Evolutionary conservation across 2,113 vertebrate species (phyloP), one percentile per base, ranked within the genome.

Genomic region (Phalacrocorax aristotelis): DNA sequence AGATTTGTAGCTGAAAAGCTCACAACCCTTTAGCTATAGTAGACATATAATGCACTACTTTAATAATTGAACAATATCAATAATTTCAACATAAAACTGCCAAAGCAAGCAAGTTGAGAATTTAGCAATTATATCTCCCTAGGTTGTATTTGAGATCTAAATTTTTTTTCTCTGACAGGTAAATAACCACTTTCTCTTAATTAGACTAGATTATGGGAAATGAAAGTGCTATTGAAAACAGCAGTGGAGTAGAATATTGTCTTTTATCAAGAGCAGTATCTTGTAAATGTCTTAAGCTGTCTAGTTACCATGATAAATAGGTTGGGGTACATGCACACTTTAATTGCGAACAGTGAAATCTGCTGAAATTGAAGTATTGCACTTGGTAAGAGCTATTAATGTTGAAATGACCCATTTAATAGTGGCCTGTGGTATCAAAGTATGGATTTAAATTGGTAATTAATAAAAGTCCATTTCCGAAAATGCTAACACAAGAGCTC

Each of bases 381-480:
- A 81, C 87, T 97, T 97, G 88, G 90, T 97, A 97, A 97, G 96
- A 98, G 66, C 94, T 97, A 98, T 98, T 98, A 98, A 97, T 97
- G 90, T 96, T 96, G 96, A 98, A 98, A 98, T 98, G 98, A 98
- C 96, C 98, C 98, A 97, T 97, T 98, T 98, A 98, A 98, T 97
- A 97, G 87, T 98, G 97, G 98, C 98, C 98, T 84, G 62, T 90
- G 57, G 42, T 98, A 98, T 97, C 96, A 97, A 98, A 98, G 91
- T 98, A 98, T 97, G 95, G 97, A 97, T 98, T 98, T 98, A 98
- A 98, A 98, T 98, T 97, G 95, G 92, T 98, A 98, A 98, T 98
- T 98, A 98, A 98, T 98, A 98, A 96, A 74, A 98, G 96, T 96
- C 95, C n/a, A 71, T 98, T 97, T 98, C 95, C 96, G 96, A 97